These are phyloP conservation scores for Leptothorax acervorum DNA, from an alignment of 2,888 invertebrate species.

Conservation along the genomic window DNA sequence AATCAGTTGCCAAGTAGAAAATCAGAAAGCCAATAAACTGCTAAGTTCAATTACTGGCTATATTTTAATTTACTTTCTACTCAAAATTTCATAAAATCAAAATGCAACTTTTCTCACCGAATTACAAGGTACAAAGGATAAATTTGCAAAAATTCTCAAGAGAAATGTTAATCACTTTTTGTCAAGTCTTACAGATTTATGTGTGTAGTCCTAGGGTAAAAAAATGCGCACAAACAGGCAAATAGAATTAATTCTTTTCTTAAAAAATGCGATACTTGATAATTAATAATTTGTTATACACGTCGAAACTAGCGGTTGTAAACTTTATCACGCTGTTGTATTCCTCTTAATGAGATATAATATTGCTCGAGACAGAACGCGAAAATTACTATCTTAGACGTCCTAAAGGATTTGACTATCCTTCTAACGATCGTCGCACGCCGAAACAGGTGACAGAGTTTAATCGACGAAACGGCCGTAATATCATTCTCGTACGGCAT, in stretches of 20 bases:
- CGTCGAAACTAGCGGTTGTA: neutral
- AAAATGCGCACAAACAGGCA: neutral
- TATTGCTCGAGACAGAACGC: constrained; percentile 12
- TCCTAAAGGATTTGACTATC: neutral
- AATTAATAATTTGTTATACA: constrained; percentile 3
- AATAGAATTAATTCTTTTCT: neutral
- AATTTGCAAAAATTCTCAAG: neutral
- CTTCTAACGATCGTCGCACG: neutral
- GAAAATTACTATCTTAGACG: neutral
- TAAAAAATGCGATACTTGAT: too few relatives aligned
- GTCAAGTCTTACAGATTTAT: neutral
- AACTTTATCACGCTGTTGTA: neutral
- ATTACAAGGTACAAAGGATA: neutral
- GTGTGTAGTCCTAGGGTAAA: neutral
- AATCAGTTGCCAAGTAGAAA: neutral
- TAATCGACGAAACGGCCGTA: neutral
- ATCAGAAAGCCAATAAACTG: neutral
- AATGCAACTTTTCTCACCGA: neutral
- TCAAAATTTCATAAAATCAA: neutral
- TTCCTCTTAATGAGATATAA: constrained; percentile 14
- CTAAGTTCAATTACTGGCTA: neutral
- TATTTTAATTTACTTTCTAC: neutral
- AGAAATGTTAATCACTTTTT: neutral
- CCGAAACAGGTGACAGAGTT: neutral
- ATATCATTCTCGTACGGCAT: neutral